Conservation (phyloP, 2,113 vertebrate genomes). For the Hippocampus barbouri region DNA sequence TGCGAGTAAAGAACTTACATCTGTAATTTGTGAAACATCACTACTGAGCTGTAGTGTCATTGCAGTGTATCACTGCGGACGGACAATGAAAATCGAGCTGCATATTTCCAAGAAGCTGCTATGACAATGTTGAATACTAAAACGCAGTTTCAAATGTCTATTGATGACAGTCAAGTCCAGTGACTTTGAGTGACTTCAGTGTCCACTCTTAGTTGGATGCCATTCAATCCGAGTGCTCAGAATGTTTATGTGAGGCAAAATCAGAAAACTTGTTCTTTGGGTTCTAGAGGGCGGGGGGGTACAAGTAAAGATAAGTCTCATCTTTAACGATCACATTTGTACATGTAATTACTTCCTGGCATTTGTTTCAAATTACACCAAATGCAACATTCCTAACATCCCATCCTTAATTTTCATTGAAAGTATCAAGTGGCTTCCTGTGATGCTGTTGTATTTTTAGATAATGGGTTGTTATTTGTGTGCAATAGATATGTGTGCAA, state of each 20-base stretch:
- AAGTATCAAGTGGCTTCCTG: constrained; percentile 40
- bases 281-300: neutral
- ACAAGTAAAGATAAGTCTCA: neutral
- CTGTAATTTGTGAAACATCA: neutral
- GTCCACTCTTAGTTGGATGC: neutral
- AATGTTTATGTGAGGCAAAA: neutral
- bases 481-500: neutral
- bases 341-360: neutral
- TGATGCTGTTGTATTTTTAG: constrained; percentile 31
- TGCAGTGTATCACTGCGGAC: no score
- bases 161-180: neutral
- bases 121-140: no score
- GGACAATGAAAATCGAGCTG: no score
- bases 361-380: neutral
- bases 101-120: no score
- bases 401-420: constrained; percentile 43
- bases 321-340: neutral
- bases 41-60: no score
- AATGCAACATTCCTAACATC: constrained; percentile 23
- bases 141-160: neutral
- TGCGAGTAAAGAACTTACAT: constrained; percentile 27
- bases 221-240: neutral
- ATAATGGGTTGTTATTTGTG: constrained; percentile 31
- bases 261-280: neutral
- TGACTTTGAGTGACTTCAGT: neutral